These are phyloP conservation scores for Sardinella longiceps DNA, from an alignment of 2,797 vertebrate species.

Conservation along the genomic window DNA sequence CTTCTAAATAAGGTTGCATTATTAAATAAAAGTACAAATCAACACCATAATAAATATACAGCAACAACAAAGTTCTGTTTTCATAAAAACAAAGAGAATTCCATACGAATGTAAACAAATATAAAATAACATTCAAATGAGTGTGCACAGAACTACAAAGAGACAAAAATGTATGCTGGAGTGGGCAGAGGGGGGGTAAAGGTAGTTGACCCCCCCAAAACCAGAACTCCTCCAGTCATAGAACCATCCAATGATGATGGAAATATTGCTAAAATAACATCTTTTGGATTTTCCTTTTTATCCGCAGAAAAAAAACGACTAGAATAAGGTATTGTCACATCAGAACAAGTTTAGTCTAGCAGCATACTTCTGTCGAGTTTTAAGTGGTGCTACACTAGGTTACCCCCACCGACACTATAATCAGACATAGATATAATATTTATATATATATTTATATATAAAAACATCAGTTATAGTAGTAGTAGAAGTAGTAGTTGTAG, in stretches of 20 bases:
- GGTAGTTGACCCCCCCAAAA: constrained; percentile 56
- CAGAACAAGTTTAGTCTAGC: constrained; percentile 61
- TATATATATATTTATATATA: constrained; percentile 57
- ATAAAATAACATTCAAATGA: constrained; percentile 45
- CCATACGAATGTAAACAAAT: constrained; percentile 38
- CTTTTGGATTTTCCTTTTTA: constrained; percentile 56
- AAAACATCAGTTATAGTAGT: constrained; percentile 75
- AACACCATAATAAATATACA: constrained; percentile 76
- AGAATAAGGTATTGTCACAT: constrained; percentile 55
- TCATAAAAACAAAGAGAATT: constrained; percentile 67
- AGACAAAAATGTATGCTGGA: not conserved
- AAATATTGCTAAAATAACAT: constrained; percentile 81
- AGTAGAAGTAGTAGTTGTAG: constrained; percentile 80
- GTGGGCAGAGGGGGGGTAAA: constrained; percentile 53
- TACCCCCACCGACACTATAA: constrained; percentile 77
- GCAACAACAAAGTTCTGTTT: constrained; percentile 60
- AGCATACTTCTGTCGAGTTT: constrained; percentile 61
- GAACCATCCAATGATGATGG: constrained; percentile 72
- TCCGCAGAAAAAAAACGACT: constrained; percentile 54
- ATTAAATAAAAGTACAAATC: constrained; percentile 72
- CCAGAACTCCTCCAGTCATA: constrained; percentile 49
- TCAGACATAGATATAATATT: constrained; percentile 61
- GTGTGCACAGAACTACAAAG: constrained; percentile 43
- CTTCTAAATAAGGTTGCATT: constrained; percentile 67
- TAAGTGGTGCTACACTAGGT: constrained; percentile 75